phyloP scores from a whole-genome alignment of 2,113 vertebrate species.

The Corythaeola cristata region DNA sequence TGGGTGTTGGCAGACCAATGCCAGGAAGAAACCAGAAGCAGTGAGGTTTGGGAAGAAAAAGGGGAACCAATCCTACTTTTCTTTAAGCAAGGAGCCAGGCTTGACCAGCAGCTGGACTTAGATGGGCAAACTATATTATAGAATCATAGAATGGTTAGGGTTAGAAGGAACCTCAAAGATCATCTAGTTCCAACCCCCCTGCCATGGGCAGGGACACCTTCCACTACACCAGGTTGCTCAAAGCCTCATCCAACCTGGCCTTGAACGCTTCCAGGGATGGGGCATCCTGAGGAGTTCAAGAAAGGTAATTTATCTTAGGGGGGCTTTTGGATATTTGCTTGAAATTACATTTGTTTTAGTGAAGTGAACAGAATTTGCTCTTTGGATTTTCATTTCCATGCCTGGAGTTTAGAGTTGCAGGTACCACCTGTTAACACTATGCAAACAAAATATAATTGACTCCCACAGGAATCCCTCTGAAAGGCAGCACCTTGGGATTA shows the following conservation, averaged over 20 bases:
- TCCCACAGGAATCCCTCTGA: constrained; percentile 64
- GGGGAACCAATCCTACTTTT: not conserved
- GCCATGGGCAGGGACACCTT: too few relatives aligned
- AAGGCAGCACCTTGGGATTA: constrained; percentile 71
- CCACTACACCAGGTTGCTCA: too few relatives aligned
- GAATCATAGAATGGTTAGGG: too few relatives aligned
- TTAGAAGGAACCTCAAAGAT: too few relatives aligned
- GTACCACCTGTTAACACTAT: constrained; percentile 66
- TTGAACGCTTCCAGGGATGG: too few relatives aligned
- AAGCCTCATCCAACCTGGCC: too few relatives aligned
- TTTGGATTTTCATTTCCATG: constrained; percentile 48
- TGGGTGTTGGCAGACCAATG: not conserved
- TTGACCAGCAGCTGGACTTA: not conserved
- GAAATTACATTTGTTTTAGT: constrained; percentile 10
- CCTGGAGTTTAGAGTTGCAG: constrained; percentile 53
- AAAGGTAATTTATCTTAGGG: not conserved
- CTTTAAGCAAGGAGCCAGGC: not conserved
- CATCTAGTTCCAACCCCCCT: too few relatives aligned
- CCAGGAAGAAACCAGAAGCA: not conserved
- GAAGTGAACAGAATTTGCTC: constrained; percentile 18
- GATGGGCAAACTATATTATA: not conserved
- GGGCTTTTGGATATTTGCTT: not conserved
- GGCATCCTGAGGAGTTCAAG: not conserved
- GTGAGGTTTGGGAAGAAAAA: not conserved
- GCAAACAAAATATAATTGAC: constrained; percentile 67